Percentiles rank a stretch among this genome's conserved stretches.
phyloP scores from a whole-genome alignment of 2,888 invertebrate genomes.

The Phlogophora meticulosa region DNA sequence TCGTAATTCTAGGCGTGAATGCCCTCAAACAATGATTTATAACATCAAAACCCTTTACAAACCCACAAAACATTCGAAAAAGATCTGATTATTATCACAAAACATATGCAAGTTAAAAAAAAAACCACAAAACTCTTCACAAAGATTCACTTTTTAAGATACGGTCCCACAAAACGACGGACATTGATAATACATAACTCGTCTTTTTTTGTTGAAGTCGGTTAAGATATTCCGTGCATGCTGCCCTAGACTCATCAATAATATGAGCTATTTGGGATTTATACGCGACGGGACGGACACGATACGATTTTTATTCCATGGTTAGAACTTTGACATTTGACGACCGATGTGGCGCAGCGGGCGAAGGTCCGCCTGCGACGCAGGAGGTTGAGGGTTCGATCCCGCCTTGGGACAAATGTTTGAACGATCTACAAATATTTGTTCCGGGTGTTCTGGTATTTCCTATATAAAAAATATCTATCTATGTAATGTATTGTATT shows the following conservation, averaged over 20 bases:
- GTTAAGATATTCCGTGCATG: slow-evolving; percentile 58
- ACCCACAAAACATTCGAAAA: slow-evolving; percentile 45
- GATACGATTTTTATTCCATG: slow-evolving; percentile 47
- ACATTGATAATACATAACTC: slow-evolving; percentile 62
- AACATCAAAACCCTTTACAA: slow-evolving; percentile 2
- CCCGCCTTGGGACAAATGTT: no score
- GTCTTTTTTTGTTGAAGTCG: slow-evolving; percentile 45
- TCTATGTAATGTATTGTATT: no score
- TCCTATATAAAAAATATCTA: no score
- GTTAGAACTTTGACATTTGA: no score
- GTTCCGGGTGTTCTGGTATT: no score
- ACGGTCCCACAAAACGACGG: slow-evolving; percentile 60
- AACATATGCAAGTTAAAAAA: slow-evolving; percentile 28
- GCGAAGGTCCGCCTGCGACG: no score
- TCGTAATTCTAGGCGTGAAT: not conserved
- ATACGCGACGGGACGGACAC: slow-evolving; percentile 48
- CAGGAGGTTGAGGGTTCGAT: no score
- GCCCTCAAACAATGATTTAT: slow-evolving; percentile 31
- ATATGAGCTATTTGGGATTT: slow-evolving; percentile 51
- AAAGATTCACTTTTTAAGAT: slow-evolving; percentile 66
- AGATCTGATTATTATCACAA: slow-evolving; percentile 59
- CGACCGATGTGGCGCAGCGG: no score
- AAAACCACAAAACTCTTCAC: slow-evolving; percentile 41
- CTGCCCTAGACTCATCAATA: slow-evolving; percentile 66
- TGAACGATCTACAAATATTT: no score